Evolutionary conservation across 2,888 invertebrate species (phyloP).

Genomic region (Leucania comma): DNA sequence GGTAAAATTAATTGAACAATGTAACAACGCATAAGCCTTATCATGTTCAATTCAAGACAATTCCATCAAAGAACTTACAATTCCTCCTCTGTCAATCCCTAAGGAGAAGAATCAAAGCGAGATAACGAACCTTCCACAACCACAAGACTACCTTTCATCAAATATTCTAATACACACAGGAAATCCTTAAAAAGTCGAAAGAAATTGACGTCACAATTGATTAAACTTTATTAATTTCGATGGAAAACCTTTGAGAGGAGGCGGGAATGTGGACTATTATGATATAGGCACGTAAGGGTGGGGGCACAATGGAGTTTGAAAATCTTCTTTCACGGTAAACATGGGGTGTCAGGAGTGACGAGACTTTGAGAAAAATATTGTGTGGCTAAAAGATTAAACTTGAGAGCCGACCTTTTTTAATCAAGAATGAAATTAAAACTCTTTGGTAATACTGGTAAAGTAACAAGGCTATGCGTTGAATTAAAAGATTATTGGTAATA

Average conservation of each 20-base stretch:
- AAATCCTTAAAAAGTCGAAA: slow-evolving; percentile 50
- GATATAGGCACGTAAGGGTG: slow-evolving; percentile 52
- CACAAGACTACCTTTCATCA: slow-evolving; percentile 40
- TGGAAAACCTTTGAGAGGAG: slow-evolving; percentile 63
- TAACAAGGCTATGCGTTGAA: slow-evolving; percentile 15
- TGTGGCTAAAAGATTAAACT: slow-evolving; percentile 51
- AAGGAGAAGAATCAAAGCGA: slow-evolving; percentile 36
- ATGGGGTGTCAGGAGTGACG: slow-evolving; percentile 45
- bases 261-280: slow-evolving; percentile 63
- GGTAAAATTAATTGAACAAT: slow-evolving; percentile 17
- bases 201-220: slow-evolving; percentile 63
- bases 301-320: slow-evolving; percentile 51
- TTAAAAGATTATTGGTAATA: slow-evolving; percentile 9
- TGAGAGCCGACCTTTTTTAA: slow-evolving; percentile 21
- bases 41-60: slow-evolving; percentile 18
- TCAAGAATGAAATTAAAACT: slow-evolving; percentile 37
- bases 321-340: slow-evolving; percentile 46
- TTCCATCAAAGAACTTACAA: slow-evolving; percentile 5
- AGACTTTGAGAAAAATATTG: slow-evolving; percentile 42
- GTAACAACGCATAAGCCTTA: not conserved
- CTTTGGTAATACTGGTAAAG: slow-evolving; percentile 3
- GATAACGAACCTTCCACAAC: not conserved
- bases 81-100: slow-evolving; percentile 17
- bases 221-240: slow-evolving; percentile 75
- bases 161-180: slow-evolving; percentile 55